A percentile compares a stretch with the other conserved stretches of the same genome.
These are phyloP conservation scores for Melikaiella ostensackeni DNA, from an alignment of 2,888 invertebrate genomes.

Conservation along the genomic window DNA sequence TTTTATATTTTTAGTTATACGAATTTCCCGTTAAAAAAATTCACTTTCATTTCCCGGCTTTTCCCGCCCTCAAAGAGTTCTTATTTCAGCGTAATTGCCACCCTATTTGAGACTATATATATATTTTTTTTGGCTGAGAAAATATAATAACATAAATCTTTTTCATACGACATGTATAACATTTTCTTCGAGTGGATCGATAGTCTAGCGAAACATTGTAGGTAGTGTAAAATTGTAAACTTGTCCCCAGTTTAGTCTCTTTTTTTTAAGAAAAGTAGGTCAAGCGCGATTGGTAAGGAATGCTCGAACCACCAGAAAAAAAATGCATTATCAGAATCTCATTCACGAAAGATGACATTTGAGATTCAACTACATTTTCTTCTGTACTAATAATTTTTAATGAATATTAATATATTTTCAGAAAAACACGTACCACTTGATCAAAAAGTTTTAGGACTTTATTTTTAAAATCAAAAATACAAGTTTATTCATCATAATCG, in stretches of 20 bases:
- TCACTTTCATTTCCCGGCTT: too few species aligned
- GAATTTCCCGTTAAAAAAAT: too few species aligned
- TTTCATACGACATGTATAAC: neutral
- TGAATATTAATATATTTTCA: too few species aligned
- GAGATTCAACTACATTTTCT: neutral
- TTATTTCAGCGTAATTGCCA: too few species aligned
- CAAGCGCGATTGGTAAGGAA: slow-evolving; percentile 32
- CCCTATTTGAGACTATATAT: too few species aligned
- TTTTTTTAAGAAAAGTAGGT: slow-evolving; percentile 33
- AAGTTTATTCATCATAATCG: too few species aligned
- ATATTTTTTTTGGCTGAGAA: too few species aligned
- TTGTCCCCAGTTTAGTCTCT: slow-evolving; percentile 20
- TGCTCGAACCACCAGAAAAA: slow-evolving; percentile 23
- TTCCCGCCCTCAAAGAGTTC: too few species aligned
- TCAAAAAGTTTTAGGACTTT: too few species aligned
- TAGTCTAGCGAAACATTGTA: slow-evolving; percentile 15
- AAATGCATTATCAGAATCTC: slow-evolving; percentile 13
- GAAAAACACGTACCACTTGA: too few species aligned
- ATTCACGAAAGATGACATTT: neutral
- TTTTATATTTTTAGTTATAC: too few species aligned
- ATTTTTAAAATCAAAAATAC: too few species aligned
- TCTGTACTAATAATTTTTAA: neutral
- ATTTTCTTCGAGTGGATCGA: neutral
- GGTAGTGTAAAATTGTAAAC: slow-evolving; percentile 29
- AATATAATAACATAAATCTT: neutral